A percentile compares a stretch with the other conserved stretches of the same genome.
Conservation (phyloP, 1,140 invertebrate species). For the Potamilus streckersoni region DNA sequence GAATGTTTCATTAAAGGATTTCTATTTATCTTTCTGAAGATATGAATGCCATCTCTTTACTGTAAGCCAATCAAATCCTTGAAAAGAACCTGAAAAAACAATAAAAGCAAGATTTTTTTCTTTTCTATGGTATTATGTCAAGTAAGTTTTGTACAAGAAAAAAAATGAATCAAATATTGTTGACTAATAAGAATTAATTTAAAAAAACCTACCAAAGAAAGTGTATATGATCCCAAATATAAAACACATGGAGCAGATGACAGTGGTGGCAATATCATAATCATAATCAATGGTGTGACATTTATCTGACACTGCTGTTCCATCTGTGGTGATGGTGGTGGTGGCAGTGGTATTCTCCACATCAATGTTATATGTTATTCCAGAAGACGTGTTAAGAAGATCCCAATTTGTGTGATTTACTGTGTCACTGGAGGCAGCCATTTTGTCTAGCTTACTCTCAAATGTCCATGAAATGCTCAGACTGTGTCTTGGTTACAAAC, state of each 20-base stretch:
- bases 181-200: background rate
- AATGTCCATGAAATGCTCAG: too few relatives aligned
- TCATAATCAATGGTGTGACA: conserved; percentile 71
- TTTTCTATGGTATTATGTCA: too few relatives aligned
- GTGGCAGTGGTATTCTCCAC: background rate
- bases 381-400: too few relatives aligned
- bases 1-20: too few relatives aligned
- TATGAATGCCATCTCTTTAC: background rate
- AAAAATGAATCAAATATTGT: too few relatives aligned
- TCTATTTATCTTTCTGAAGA: background rate
- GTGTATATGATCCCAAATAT: conserved; percentile 76
- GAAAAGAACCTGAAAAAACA: background rate
- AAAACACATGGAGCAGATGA: conserved; percentile 73
- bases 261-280: conserved; percentile 72
- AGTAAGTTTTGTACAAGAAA: background rate
- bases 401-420: too few relatives aligned
- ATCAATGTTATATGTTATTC: too few relatives aligned
- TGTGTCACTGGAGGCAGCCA: too few relatives aligned
- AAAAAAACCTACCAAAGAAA: conserved; percentile 73
- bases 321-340: conserved; percentile 31
- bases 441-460: too few relatives aligned
- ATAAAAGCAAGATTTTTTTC: background rate
- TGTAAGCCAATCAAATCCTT: background rate
- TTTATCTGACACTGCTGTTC: conserved; percentile 13
- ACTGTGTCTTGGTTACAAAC: too few relatives aligned